A percentile compares a stretch with the other conserved stretches of the same genome.
phyloP scores from a whole-genome alignment of 2,113 vertebrate species.

The Mustela nigripes region DNA sequence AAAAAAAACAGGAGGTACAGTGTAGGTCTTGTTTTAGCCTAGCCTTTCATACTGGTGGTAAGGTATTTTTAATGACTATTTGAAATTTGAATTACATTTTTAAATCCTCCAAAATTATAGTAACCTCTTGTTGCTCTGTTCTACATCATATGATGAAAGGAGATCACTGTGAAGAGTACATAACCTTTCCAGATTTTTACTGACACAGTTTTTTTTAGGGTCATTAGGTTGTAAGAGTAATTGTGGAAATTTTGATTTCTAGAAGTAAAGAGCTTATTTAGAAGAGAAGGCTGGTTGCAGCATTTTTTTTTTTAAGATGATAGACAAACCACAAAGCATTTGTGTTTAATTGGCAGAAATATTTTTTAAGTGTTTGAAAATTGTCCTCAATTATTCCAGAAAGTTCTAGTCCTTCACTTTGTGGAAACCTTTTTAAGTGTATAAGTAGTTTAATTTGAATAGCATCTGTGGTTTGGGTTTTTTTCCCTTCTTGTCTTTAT shows the following conservation, averaged over 20 bases:
- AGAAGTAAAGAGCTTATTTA: neutral
- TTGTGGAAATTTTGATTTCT: constrained; percentile 49
- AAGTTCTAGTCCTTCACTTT: constrained; percentile 20
- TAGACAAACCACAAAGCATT: neutral
- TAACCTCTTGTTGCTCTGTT: neutral
- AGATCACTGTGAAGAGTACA: neutral
- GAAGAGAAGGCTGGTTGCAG: neutral
- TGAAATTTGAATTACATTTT: constrained; percentile 56
- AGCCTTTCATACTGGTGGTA: neutral
- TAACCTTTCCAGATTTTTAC: constrained; percentile 9
- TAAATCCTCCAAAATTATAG: neutral
- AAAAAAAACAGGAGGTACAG: neutral
- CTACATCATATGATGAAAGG: neutral
- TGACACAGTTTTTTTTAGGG: neutral
- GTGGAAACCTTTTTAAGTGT: constrained; percentile 39
- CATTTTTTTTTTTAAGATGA: neutral
- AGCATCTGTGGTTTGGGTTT: neutral
- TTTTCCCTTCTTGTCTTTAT: constrained; percentile 55
- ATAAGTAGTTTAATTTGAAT: constrained; percentile 34
- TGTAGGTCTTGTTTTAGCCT: constrained; percentile 21
- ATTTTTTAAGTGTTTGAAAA: constrained; percentile 9
- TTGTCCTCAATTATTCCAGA: neutral
- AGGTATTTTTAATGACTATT: constrained; percentile 40
- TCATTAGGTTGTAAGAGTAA: constrained; percentile 43
- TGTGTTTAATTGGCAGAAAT: constrained; percentile 52